Base-by-base conservation (phyloP, 2,888 invertebrate genomes). In the Napeogenes sylphis region DNA sequence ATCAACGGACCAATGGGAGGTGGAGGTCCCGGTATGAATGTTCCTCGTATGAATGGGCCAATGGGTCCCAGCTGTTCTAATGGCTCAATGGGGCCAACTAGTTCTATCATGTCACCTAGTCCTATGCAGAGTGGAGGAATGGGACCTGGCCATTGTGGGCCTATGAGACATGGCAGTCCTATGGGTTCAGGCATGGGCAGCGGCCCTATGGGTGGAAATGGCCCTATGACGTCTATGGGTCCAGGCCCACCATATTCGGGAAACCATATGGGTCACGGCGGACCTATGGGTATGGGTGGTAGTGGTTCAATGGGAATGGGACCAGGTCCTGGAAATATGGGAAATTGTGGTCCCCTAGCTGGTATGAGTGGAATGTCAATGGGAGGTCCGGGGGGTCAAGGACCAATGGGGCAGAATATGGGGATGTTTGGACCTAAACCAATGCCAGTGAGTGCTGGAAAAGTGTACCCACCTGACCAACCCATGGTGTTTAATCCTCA, bases 401-500 rank as follows among this genome's bases (percentile, higher is more conserved):
- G 87, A 42, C 92, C 92, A 3, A 92, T 93, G 89, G 92, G 92
- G 0, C 91, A 88, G 75, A 84, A 86, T n/a, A 93, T 91, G 91
- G 85, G 90, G 10, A 91, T 91, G 91, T 91, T 94, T 91, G 95
- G 95, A 42, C 95, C 95, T 2, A 97, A 96, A 82, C 97, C 97
- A 13, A 96, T 97, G 95, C 96, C 97, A 72, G 96, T 97, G 67
- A 96, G 96, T 81, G 96, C 97, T 59, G 96, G 96, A 56, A 96
- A 97, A 92, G 95, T 97, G 66, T 99, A 99, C 88, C 98, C 98
- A 55, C 95, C 96, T 4, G 97, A 98, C 82, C 98, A 98, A 82
- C 96, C 98, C 0, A 98, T 98, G 98, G 97, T 99, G 68, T 98
- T 98, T 83, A 99, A 99, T 87, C 97, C 98, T 54, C 98, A 98